phyloP scores from a whole-genome alignment of 2,888 invertebrate genomes.

The Nephrotoma guestfalica region DNA sequence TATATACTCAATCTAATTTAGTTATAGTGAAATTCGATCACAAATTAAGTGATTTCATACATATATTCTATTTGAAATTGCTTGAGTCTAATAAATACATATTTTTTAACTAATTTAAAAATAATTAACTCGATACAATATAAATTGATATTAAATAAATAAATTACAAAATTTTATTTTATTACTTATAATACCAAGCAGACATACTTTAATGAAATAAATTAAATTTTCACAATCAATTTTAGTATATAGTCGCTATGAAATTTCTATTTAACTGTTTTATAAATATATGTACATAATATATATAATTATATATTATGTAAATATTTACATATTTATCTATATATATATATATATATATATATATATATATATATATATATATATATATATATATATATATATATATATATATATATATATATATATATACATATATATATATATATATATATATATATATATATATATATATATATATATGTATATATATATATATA shows the following conservation, averaged over 20 bases:
- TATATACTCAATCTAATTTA: not conserved
- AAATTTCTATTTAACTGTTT: not conserved
- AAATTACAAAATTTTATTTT: not conserved
- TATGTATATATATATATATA: not conserved
- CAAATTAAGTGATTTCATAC: not conserved
- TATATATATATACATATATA: not conserved
- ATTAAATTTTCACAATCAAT: not conserved
- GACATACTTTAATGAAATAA: not conserved
- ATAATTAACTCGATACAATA: not conserved
- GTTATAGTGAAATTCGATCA: not conserved
- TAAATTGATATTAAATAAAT: not conserved
- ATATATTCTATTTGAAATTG: not conserved
- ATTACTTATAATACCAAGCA: not conserved
- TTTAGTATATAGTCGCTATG: not conserved
- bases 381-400: not conserved
- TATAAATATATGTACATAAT: not conserved
- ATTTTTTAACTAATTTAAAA: not conserved
- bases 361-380: not conserved
- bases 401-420: not conserved
- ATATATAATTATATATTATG: not conserved
- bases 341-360: not conserved
- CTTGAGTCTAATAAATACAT: not conserved
- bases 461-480: not conserved
- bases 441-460: not conserved
- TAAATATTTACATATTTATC: not conserved